Base-by-base conservation (phyloP, 1,140 invertebrate genomes). In the Bilobella aurantiaca region DNA sequence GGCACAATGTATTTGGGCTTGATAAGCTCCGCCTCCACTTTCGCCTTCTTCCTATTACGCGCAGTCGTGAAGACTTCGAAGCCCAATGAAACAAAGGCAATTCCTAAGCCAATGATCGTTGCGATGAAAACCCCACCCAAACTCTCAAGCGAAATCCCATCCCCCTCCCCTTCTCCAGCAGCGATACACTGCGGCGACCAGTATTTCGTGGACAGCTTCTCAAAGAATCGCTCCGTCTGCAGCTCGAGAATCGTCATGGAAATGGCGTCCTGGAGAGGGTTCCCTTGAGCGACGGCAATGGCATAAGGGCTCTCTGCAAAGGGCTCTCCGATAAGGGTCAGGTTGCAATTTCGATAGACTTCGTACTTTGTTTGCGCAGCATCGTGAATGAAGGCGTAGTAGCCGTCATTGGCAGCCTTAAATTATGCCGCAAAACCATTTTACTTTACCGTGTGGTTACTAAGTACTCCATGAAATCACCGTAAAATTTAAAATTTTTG, bases 381-480 rank as follows among this genome's bases (percentile, higher is more conserved):
- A 75, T 93, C 90, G 73, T 93, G 90, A 72, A 93, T 92, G 73
- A 93, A 90, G 0, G 90, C 90, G 74, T 90, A 93, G 73, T 92
- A 88, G 0, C 87, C 88, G 68, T 90, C 84, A 53, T 86, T 82
- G 72, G 65, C 62, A 25, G 67, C 73, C 70, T 68, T 46, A 27
- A 56, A 34, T 14, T 31, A 46, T n/a, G n/a, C n/a, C n/a, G n/a
- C n/a, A n/a, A n/a, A n/a, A n/a, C n/a, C n/a, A n/a, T n/a, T n/a
- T n/a, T n/a, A n/a, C n/a, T n/a, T n/a, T n/a, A n/a, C n/a, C n/a
- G n/a, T n/a, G n/a, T n/a, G n/a, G n/a, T n/a, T n/a, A n/a, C n/a
- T n/a, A n/a, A n/a, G n/a, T n/a, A n/a, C n/a, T n/a, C n/a, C n/a
- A n/a, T n/a, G n/a, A n/a, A n/a, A n/a, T n/a, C n/a, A n/a, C n/a